Conservation (phyloP, 2,113 vertebrate genomes). For the Muntiacus muntjak region DNA sequence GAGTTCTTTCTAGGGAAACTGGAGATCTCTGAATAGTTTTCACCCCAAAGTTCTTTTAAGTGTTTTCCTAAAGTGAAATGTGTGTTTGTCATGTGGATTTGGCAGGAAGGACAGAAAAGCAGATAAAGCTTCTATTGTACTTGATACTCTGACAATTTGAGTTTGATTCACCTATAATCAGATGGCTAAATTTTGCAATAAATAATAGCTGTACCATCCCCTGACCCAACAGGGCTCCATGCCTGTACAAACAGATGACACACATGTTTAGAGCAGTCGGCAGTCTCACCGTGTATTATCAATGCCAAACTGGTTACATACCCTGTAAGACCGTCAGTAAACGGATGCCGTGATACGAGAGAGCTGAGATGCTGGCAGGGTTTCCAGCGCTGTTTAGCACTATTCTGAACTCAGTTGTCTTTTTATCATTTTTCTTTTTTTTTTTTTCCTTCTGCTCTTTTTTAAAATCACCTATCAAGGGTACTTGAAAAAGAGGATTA, state of each 20-base stretch:
- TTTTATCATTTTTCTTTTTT: not conserved
- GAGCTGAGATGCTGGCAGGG: not conserved
- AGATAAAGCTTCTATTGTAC: constrained; percentile 69
- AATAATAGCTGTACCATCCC: constrained; percentile 50
- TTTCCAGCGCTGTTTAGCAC: not conserved
- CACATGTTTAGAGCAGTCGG: constrained; percentile 48
- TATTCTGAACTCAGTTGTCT: not conserved
- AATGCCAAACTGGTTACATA: constrained; percentile 47
- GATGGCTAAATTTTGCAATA: constrained; percentile 51
- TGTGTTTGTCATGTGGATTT: constrained; percentile 48
- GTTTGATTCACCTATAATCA: constrained; percentile 66
- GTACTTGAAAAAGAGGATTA: not conserved
- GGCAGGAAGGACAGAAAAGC: constrained; percentile 66
- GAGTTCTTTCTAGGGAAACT: constrained; percentile 47
- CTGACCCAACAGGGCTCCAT: constrained; percentile 51
- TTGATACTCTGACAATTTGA: constrained; percentile 61
- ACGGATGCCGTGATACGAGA: not conserved
- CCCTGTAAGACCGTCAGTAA: not conserved
- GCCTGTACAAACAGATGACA: constrained; percentile 68
- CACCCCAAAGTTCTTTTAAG: constrained; percentile 70
- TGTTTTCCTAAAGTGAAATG: constrained; percentile 64
- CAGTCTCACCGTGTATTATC: constrained; percentile 47
- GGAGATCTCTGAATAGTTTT: constrained; percentile 58
- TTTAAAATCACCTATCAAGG: not conserved
- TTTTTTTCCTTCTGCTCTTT: not conserved